Evolutionary conservation across 1,140 invertebrate genomes (phyloP).

Genomic region (Rhagoletis zephyria): DNA sequence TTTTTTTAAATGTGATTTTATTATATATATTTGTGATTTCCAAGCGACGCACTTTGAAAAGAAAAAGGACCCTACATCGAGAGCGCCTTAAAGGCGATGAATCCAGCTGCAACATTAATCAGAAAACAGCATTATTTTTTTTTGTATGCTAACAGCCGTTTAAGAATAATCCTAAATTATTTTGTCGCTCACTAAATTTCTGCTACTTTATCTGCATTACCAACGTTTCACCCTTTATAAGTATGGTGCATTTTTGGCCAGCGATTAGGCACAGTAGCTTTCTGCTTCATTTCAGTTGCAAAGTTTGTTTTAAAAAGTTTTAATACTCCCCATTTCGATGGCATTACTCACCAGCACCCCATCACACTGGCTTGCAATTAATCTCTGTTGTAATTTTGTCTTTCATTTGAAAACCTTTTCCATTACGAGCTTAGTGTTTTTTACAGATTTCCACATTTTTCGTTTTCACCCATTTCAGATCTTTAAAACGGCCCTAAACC

Average conservation of each 20-base stretch:
- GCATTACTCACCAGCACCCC: neutral
- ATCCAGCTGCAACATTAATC: no score
- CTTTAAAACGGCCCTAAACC: neutral
- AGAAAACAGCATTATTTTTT: no score
- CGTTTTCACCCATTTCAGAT: neutral
- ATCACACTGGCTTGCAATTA: conserved; percentile 7
- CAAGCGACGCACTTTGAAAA: no score
- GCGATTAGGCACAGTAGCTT: conserved; percentile 29
- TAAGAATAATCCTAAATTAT: no score
- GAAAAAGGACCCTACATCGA: no score
- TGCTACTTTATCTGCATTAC: no score
- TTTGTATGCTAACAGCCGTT: no score
- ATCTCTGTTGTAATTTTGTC: conserved; percentile 33
- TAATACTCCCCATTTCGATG: neutral
- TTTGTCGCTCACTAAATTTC: no score
- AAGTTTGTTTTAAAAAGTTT: conserved; percentile 49
- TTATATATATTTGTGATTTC: no score
- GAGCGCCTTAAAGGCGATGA: no score
- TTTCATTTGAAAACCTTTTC: conserved; percentile 32
- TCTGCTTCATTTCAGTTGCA: conserved; percentile 45
- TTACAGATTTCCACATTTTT: neutral
- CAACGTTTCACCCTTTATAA: neutral
- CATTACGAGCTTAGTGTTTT: no score
- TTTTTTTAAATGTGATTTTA: no score
- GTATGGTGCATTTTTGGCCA: neutral